phyloP scores from a whole-genome alignment of 2,888 invertebrate species.

The Sthenelais limicola region DNA sequence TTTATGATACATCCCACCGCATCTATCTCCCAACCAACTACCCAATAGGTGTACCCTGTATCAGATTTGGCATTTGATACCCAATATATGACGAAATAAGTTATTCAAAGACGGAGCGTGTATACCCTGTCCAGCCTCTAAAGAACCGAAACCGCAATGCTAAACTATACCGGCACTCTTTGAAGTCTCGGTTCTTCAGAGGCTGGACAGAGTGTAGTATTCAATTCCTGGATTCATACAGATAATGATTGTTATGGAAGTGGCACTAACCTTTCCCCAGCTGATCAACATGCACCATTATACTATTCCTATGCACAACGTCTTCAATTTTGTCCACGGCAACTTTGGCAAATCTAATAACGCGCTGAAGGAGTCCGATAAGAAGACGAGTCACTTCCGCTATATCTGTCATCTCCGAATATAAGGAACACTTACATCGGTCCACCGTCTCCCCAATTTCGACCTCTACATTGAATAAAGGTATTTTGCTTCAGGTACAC shows the following conservation, averaged over 20 bases:
- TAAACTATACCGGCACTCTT: too few species aligned
- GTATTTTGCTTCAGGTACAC: too few species aligned
- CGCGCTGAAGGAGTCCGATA: slow-evolving; percentile 30
- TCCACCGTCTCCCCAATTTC: slow-evolving; percentile 1
- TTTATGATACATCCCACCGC: too few species aligned
- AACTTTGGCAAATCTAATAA: slow-evolving; percentile 2
- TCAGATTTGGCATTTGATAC: too few species aligned
- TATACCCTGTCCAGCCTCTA: too few species aligned
- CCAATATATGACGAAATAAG: too few species aligned
- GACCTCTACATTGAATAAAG: neutral
- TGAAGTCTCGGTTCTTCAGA: too few species aligned
- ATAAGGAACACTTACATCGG: slow-evolving; percentile 25
- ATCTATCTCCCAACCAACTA: too few species aligned
- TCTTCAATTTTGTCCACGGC: slow-evolving; percentile 31
- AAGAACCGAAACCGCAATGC: too few species aligned
- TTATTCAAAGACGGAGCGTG: too few species aligned
- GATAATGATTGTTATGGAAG: neutral
- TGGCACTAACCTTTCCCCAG: slow-evolving; percentile 30
- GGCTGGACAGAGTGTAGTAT: neutral
- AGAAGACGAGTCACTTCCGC: slow-evolving; percentile 20
- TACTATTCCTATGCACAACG: slow-evolving; percentile 32
- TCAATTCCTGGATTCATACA: neutral
- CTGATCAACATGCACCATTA: slow-evolving; percentile 36
- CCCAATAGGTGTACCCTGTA: too few species aligned
- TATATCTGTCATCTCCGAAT: slow-evolving; percentile 18